Conservation (phyloP, 2,797 vertebrate species). For the Cyprinodon diabolis region DNA sequence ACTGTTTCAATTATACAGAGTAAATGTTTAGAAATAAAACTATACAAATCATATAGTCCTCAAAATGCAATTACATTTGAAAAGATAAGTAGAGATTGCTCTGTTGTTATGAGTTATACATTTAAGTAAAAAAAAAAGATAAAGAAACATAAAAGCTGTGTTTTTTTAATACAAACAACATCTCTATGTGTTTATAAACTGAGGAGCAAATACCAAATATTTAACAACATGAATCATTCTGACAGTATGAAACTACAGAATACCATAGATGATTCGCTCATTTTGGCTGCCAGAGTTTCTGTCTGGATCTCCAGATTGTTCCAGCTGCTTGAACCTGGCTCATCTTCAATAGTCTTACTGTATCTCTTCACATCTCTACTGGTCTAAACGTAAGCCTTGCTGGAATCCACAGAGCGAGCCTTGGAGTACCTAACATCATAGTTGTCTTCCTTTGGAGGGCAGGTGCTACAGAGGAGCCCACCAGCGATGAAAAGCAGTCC, state of each 20-base stretch:
- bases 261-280: background rate
- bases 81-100: background rate
- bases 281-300: background rate
- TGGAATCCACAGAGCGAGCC: constrained; percentile 57
- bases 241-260: background rate
- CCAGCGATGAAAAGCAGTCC: constrained; percentile 86
- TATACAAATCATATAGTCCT: background rate
- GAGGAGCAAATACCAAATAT: background rate
- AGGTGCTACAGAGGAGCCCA: constrained; percentile 83
- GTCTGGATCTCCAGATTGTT: background rate
- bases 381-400: constrained; percentile 70
- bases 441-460: constrained; percentile 44
- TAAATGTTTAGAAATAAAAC: background rate
- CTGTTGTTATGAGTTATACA: background rate
- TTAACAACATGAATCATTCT: background rate
- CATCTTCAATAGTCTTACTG: background rate
- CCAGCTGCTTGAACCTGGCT: background rate
- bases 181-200: background rate
- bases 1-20: background rate
- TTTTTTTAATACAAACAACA: background rate
- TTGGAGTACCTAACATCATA: constrained; percentile 66
- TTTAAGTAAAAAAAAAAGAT: background rate
- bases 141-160: background rate
- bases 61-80: background rate
- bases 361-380: background rate